These are phyloP conservation scores for Perognathus longimembris DNA, from an alignment of 2,113 vertebrate species.

Conservation along the genomic window DNA sequence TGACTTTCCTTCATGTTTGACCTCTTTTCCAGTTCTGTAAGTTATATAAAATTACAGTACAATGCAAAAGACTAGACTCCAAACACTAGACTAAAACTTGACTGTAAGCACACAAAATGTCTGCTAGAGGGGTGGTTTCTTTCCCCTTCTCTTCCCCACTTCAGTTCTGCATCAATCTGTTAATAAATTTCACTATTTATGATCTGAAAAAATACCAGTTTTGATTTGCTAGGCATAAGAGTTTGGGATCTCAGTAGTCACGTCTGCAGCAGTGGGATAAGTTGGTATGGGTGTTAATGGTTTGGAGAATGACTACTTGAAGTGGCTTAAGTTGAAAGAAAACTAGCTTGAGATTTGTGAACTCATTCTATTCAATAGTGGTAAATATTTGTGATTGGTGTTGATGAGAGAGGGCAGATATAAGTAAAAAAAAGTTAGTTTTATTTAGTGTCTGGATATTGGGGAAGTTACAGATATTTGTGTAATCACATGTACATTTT, in stretches of 20 bases:
- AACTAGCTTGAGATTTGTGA: not conserved
- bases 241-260: not conserved
- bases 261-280: not conserved
- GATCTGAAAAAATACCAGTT: constrained; percentile 40
- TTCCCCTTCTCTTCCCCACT: not conserved
- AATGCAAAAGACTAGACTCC: constrained; percentile 24
- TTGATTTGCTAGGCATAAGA: not conserved
- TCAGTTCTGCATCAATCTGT: not conserved
- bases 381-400: not conserved
- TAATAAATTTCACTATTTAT: constrained; percentile 58
- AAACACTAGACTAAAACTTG: too few species aligned
- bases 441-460: not conserved
- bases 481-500: not conserved
- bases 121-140: not conserved
- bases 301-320: not conserved
- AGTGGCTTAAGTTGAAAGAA: constrained; percentile 2
- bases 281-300: not conserved
- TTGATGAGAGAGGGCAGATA: not conserved
- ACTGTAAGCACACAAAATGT: not conserved
- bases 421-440: not conserved
- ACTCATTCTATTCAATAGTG: not conserved
- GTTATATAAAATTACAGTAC: constrained; percentile 8
- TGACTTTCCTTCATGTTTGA: not conserved
- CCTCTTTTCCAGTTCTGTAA: constrained; percentile 11
- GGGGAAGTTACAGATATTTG: not conserved